Base-by-base conservation (phyloP, 2,888 invertebrate genomes). In the Penaeus monodon region DNA sequence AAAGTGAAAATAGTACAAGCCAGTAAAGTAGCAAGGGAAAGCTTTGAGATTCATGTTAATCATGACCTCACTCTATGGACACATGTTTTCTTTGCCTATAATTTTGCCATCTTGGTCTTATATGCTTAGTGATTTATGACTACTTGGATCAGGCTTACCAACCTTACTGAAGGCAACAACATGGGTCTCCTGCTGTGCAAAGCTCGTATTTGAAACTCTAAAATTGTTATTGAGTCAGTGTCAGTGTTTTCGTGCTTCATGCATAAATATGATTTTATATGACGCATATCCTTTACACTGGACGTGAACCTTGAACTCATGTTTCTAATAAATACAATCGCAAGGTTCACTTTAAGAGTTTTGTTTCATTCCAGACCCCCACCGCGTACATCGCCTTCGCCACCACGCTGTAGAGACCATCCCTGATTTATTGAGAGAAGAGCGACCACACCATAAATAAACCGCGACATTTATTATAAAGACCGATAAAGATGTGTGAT, bases 401-500 rank as follows among this genome's bases (percentile, higher is more conserved):
- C 80, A 33, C 20, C 24, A 64, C 65, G 38, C 79, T 79, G 64
- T 14, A 29, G 29, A 64, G 68, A 44, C 66, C 81, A 84, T 77
- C 65, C 84, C 84, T 84, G 84, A 84, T 84, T 84, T 84, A 84
- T 77, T 77, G 77, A 84, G 84, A 65, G 76, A 84, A 84, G 77
- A 65, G 84, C 76, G 77, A 84, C 84, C 84, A 77, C 27, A 49
- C 66, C 84, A 66, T 84, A 84, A 84, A 84, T 84, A 84, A 77
- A n/a, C 44, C 44, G 76, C 64, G 84, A 84, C 84, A 44, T 84
- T 84, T 84, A 84, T 84, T 84, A 77, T 84, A 84, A 77, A 77
- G 84, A 76, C 84, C 84, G 84, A 84, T 84, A 84, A 84, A 84
- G 84, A 84, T 84, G 84, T 84, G 84, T 84, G 84, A 77, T 84